These are phyloP conservation scores for Palaemon carinicauda DNA, from an alignment of 1,140 invertebrate genomes.

Conservation along the genomic window DNA sequence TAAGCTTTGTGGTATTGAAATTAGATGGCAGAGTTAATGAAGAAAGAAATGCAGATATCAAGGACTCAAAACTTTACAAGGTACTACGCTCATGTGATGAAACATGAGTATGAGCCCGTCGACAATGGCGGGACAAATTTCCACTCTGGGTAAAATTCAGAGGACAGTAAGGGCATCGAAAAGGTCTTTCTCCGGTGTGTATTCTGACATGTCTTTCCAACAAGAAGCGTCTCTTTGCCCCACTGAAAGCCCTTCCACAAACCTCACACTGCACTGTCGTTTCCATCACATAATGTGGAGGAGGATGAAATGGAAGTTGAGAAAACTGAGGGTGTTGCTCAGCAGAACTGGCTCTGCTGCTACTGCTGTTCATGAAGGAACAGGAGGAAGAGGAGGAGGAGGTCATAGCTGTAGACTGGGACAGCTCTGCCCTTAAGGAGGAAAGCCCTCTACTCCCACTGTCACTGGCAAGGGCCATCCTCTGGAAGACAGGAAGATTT, in stretches of 20 bases:
- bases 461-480: slow-evolving; percentile 42
- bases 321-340: too few relatives aligned
- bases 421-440: slow-evolving; percentile 43
- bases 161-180: slow-evolving; percentile 85
- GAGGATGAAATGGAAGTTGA: slow-evolving; percentile 7
- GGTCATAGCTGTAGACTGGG: slow-evolving; percentile 16
- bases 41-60: too few relatives aligned
- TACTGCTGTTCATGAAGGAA: background rate
- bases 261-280: slow-evolving; percentile 37
- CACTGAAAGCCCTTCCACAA: slow-evolving; percentile 36
- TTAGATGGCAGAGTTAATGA: too few relatives aligned
- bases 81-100: too few relatives aligned
- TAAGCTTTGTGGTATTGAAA: too few relatives aligned
- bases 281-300: background rate
- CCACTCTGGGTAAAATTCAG: slow-evolving; percentile 61
- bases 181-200: slow-evolving; percentile 84
- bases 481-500: slow-evolving; percentile 56
- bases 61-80: too few relatives aligned
- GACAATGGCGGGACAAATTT: slow-evolving; percentile 46
- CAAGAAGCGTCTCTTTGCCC: slow-evolving; percentile 41
- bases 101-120: slow-evolving; percentile 38
- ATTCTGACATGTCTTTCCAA: slow-evolving; percentile 49
- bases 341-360: background rate
- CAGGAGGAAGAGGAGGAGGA: slow-evolving; percentile 5
- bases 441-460: slow-evolving; percentile 31